Conservation (phyloP, 2,113 vertebrate genomes). For the Albula goreensis region DNA sequence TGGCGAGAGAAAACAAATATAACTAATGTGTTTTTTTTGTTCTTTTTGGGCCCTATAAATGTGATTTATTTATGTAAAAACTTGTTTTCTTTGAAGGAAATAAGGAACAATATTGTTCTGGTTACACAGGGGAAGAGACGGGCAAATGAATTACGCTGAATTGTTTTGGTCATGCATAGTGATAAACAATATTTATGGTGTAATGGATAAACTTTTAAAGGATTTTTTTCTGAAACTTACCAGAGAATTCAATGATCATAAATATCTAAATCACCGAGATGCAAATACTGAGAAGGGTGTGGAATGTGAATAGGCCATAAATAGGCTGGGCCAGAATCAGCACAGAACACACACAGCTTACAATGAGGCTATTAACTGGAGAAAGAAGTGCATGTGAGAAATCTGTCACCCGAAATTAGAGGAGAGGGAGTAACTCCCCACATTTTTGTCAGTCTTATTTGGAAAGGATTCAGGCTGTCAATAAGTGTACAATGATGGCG, state of each 20-base stretch:
- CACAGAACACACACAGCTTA: conserved; percentile 45
- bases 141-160: conserved; percentile 6
- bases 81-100: background rate
- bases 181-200: conserved; percentile 26
- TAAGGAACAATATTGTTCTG: too few relatives aligned
- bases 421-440: conserved; percentile 48
- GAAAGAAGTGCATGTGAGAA: conserved; percentile 51
- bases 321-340: conserved; percentile 43
- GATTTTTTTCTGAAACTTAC: background rate
- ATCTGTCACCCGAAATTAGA: conserved; percentile 57
- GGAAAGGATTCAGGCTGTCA: conserved; percentile 66
- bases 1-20: too few relatives aligned
- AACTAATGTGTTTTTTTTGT: too few relatives aligned
- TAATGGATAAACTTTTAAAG: conserved; percentile 11
- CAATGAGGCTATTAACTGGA: conserved; percentile 52
- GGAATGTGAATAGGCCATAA: conserved; percentile 47
- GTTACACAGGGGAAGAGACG: background rate
- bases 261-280: conserved; percentile 14
- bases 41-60: background rate
- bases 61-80: background rate
- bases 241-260: background rate
- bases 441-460: conserved; percentile 57
- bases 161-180: background rate
- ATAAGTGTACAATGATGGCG: conserved; percentile 71
- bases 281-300: background rate